These are phyloP conservation scores for Ptilonorhynchus violaceus DNA, from an alignment of 2,113 vertebrate genomes.

Conservation along the genomic window DNA sequence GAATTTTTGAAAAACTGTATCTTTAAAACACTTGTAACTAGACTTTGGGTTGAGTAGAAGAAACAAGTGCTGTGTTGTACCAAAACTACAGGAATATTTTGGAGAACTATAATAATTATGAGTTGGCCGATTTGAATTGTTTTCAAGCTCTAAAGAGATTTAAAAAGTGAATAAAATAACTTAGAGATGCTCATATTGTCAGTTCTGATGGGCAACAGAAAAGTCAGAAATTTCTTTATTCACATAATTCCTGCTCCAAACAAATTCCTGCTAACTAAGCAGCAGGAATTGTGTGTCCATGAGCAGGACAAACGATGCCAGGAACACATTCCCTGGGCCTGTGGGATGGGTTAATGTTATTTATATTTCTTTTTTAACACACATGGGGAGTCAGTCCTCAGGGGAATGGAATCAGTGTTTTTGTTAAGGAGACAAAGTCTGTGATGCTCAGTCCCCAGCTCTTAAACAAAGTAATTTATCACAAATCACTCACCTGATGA, in stretches of 20 bases:
- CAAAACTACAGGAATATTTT: neutral
- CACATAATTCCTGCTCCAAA: neutral
- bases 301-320: neutral
- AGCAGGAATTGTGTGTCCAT: neutral
- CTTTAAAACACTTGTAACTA: too few relatives aligned
- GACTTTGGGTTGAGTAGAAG: neutral
- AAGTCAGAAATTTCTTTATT: neutral
- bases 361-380: neutral
- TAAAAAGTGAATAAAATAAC: neutral
- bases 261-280: neutral
- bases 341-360: neutral
- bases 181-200: neutral
- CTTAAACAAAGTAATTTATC: neutral
- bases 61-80: neutral
- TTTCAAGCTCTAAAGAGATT: neutral
- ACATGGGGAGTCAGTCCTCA: neutral
- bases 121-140: neutral
- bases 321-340: neutral
- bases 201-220: neutral
- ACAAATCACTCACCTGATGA: conserved; percentile 86
- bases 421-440: neutral
- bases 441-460: neutral
- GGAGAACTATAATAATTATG: neutral
- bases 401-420: neutral
- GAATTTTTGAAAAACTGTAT: neutral